Percentiles rank a stretch among this genome's conserved stretches.
Evolutionary conservation across 2,888 invertebrate species (phyloP).

Genomic region (Agrochola macilenta): DNA sequence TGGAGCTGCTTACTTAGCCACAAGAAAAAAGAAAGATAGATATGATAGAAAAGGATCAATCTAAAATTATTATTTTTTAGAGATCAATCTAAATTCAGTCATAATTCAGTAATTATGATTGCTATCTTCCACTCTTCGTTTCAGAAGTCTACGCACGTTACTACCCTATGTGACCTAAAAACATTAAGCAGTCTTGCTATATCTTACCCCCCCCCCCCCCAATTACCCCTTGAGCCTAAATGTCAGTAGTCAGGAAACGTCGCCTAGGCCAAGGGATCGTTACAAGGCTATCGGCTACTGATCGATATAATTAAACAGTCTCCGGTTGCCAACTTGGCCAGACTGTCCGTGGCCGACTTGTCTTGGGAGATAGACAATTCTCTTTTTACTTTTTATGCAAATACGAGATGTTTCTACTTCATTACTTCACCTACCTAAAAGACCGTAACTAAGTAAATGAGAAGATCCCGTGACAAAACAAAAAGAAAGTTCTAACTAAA

Average conservation of each 20-base stretch:
- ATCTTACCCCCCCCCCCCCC: conserved; percentile 5
- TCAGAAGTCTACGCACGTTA: conserved; percentile 4
- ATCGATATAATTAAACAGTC: conserved; percentile 85
- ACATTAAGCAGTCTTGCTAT: conserved; percentile 22
- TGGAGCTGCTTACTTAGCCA: too few species aligned
- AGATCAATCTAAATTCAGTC: background rate
- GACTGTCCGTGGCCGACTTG: conserved; percentile 79
- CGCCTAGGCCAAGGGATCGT: conserved; percentile 65
- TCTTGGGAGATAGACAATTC: conserved; percentile 54
- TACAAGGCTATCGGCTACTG: conserved; percentile 73
- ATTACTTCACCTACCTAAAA: too few species aligned
- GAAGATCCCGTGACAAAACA: too few species aligned
- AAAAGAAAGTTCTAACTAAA: too few species aligned
- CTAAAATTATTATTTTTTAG: too few species aligned
- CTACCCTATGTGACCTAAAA: conserved; percentile 31
- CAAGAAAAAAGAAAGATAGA: too few species aligned
- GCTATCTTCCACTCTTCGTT: background rate
- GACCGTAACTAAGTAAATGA: too few species aligned
- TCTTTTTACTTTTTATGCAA: conserved; percentile 47
- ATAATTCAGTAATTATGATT: background rate
- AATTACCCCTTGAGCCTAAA: conserved; percentile 28
- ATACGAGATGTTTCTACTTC: too few species aligned
- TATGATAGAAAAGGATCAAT: too few species aligned
- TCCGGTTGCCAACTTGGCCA: conserved; percentile 87
- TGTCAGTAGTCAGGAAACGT: conserved; percentile 66